phyloP scores from a whole-genome alignment of 2,113 vertebrate genomes.

The Hemibates koningsi region DNA sequence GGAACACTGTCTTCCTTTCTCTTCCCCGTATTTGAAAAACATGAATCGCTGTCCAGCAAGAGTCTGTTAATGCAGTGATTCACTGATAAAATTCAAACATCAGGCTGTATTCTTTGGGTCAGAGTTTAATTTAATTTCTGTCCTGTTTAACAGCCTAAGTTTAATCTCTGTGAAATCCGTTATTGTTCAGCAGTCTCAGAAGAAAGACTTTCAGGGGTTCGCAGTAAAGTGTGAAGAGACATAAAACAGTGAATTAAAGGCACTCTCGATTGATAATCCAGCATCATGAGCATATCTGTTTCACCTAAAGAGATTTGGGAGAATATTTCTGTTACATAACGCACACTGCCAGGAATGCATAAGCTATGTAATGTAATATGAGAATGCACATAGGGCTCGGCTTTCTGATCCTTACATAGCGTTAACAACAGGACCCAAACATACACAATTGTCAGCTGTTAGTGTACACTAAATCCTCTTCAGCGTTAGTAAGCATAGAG shows the following conservation, averaged over 20 bases:
- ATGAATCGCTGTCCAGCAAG: neutral
- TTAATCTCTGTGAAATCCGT: neutral
- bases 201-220: neutral
- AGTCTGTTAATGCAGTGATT: neutral
- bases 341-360: constrained; percentile 33
- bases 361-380: constrained; percentile 19
- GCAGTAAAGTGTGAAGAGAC: neutral
- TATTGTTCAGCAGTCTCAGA: neutral
- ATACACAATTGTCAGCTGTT: neutral
- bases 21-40: neutral
- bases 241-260: neutral
- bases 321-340: constrained; percentile 41
- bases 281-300: neutral
- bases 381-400: neutral
- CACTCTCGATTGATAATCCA: neutral
- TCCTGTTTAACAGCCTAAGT: neutral
- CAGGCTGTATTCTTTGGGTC: neutral
- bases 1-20: neutral
- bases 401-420: neutral
- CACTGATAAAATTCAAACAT: constrained; percentile 2
- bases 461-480: neutral
- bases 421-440: neutral
- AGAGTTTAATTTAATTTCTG: neutral
- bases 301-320: neutral
- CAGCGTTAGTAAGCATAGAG: neutral